Evolutionary conservation across 2,888 invertebrate genomes (phyloP).

Genomic region (Drosophila emarginata): DNA sequence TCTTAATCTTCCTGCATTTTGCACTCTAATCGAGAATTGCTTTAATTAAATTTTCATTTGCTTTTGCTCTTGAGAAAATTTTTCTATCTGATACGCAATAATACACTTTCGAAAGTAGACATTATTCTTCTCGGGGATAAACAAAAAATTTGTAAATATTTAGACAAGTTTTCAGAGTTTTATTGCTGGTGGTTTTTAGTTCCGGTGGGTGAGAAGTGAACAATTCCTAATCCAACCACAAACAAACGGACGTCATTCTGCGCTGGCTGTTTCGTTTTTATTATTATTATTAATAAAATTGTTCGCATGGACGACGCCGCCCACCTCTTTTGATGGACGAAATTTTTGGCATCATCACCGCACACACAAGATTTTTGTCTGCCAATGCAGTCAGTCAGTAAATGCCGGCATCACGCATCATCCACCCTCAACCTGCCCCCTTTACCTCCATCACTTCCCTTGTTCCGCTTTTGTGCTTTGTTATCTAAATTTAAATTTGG

Average conservation of each 20-base stretch:
- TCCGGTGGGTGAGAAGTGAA: not conserved
- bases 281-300: no score
- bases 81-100: not conserved
- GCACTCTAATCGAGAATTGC: not conserved
- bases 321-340: not conserved
- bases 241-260: conserved; percentile 1
- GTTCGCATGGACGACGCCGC: not conserved
- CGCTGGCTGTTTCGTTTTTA: not conserved
- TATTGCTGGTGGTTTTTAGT: conserved; percentile 1
- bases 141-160: conserved; percentile 7
- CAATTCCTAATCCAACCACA: not conserved
- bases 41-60: no score
- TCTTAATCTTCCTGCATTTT: not conserved
- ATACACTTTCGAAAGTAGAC: not conserved
- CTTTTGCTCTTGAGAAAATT: no score
- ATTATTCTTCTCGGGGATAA: not conserved
- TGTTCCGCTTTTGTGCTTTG: conserved; percentile 17
- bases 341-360: not conserved
- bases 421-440: not conserved
- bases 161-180: conserved; percentile 13
- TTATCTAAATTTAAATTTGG: conserved; percentile 74
- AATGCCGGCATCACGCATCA: conserved; percentile 9
- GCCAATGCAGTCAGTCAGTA: not conserved
- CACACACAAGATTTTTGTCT: conserved; percentile 1
- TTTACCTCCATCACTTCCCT: not conserved